Evolutionary conservation across 2,113 vertebrate species (phyloP).

Genomic region (human): GRCh38 chr2:190527001-190527500

Average conservation of each 20-base stretch:
- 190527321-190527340: not conserved
- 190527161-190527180: not conserved
- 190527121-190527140: not conserved
- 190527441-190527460: not conserved
- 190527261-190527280: not conserved
- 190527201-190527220: not conserved
- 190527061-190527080: not conserved
- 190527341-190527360: not conserved
- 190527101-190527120: not conserved
- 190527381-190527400: not conserved
- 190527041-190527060: conserved; percentile 3
- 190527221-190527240: not conserved
- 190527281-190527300: not conserved
- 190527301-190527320: not conserved
- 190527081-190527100: not conserved
- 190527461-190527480: not conserved
- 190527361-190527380: not conserved
- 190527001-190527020: not conserved
- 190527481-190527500: not conserved
- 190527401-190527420: not conserved
- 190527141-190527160: rapidly evolving
- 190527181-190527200: conserved; percentile 24
- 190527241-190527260: not conserved
- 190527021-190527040: not conserved
- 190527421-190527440: not conserved